These are phyloP conservation scores for Dynastes hyllus DNA, from an alignment of 2,888 invertebrate species.

Conservation along the genomic window DNA sequence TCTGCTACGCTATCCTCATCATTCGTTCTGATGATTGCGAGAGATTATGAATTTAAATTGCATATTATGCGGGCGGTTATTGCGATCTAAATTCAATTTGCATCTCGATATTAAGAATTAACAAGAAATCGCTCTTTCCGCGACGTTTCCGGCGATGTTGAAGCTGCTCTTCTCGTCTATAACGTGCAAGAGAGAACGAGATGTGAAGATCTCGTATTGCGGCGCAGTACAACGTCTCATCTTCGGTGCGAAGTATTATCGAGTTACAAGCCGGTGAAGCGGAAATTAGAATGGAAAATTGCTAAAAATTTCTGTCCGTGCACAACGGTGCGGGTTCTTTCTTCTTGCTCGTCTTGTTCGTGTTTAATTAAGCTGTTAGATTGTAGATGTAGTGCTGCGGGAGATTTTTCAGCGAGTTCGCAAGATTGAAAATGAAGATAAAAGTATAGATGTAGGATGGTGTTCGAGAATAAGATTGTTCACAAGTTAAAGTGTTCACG, in stretches of 20 bases:
- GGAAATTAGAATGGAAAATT: constrained; percentile 22
- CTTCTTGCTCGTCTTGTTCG: no score
- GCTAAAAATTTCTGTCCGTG: constrained; percentile 11
- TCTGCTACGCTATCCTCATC: neutral
- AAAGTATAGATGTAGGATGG: no score
- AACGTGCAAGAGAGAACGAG: neutral
- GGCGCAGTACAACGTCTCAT: no score
- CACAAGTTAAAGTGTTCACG: no score
- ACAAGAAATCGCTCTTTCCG: constrained; percentile 38
- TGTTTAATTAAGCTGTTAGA: no score
- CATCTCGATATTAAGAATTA: constrained; percentile 44
- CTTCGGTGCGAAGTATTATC: neutral
- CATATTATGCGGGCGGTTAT: constrained; percentile 37
- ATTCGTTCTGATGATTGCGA: neutral
- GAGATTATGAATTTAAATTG: constrained; percentile 42
- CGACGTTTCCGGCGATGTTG: constrained; percentile 4
- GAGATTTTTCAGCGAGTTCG: no score
- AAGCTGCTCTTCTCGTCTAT: neutral
- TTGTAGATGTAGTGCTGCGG: no score
- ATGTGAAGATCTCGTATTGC: no score
- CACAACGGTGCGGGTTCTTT: no score
- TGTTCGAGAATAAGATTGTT: no score
- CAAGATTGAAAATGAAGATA: no score
- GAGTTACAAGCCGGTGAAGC: constrained; percentile 8
- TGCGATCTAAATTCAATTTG: constrained; percentile 41